Conservation (phyloP, 2,797 vertebrate species). For the Gymnodraco acuticeps region DNA sequence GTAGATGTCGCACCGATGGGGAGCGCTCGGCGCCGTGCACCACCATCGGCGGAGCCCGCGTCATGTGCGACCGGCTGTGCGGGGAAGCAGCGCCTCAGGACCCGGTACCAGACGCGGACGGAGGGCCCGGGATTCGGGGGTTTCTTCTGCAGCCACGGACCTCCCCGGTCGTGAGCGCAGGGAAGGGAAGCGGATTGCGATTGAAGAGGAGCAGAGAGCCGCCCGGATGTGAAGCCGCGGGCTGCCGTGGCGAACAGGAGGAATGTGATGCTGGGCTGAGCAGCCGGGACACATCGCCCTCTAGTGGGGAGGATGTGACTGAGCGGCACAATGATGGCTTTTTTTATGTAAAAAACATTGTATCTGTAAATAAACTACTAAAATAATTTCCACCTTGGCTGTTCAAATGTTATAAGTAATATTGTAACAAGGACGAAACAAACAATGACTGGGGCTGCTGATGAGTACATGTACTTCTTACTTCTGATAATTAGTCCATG, state of each 20-base stretch:
- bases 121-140: slow-evolving; percentile 49
- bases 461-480: too few relatives aligned
- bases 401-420: too few relatives aligned
- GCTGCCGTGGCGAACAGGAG: slow-evolving; percentile 55
- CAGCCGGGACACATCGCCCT: slow-evolving; percentile 55
- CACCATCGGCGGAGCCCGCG: slow-evolving; percentile 69
- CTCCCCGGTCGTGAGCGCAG: slow-evolving; percentile 75
- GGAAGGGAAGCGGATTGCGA: slow-evolving; percentile 70
- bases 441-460: too few relatives aligned
- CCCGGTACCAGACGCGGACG: slow-evolving; percentile 50
- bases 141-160: slow-evolving; percentile 68
- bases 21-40: slow-evolving; percentile 77
- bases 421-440: too few relatives aligned
- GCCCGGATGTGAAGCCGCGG: slow-evolving; percentile 80
- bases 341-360: too few relatives aligned
- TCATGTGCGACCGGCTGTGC: slow-evolving; percentile 65
- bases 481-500: too few relatives aligned
- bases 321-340: background rate
- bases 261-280: background rate
- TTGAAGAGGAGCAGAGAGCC: slow-evolving; percentile 59
- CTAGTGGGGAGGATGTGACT: slow-evolving; percentile 25
- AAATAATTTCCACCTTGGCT: background rate
- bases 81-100: slow-evolving; percentile 47
- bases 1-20: slow-evolving; percentile 77
- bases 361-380: background rate